Base-by-base conservation (phyloP, 1,140 invertebrate genomes). In the Atopsyche davidsoni region DNA sequence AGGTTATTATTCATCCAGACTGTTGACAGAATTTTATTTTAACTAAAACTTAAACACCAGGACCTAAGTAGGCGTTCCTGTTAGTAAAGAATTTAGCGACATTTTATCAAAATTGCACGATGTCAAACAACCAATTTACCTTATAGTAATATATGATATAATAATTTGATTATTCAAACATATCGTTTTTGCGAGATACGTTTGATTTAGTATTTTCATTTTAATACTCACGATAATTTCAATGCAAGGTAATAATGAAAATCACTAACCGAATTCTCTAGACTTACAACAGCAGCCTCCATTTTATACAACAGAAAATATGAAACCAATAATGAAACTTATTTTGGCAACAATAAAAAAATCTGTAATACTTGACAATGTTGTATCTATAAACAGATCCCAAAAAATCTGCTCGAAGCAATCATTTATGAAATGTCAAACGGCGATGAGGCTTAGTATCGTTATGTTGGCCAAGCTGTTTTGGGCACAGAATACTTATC, bases 201-300 rank as follows among this genome's bases (percentile, higher is more conserved):
- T 23, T 2, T 4, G 40, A 42, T 22, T 22, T 2, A 42, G n/a
- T 4, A 3, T 4, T 13, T 4, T 19, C 1, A 16, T 32, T 17
- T 4, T 11, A 6, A 9, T 17, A 6, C 1, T 6, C 1, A 21
- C n/a, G 4, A 14, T n/a, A 18, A 46, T 16, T 49, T 17, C 4
- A 44, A 28, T 7, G 14, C 22, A 31, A 45, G 16, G 16, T 31
- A 31, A 4, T 6, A 16, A 2, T 31, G 13, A 24, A n/a, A 18
- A 22, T 28, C 10, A 42, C 46, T 51, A 9, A 59, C 57, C 35
- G 57, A 56, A 25, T 59, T 53, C 22, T 59, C 57, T 17, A 59
- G 38, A 42, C 49, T 52, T 4, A 53, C 44, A 46, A 59, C 57
- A 6, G 57, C 57, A 11, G 53, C 57, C 41, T 59, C 57, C 57